These are phyloP conservation scores for Meandrina meandrites DNA, from an alignment of 92 coral and sea anemone genomes.

Conservation along the genomic window DNA sequence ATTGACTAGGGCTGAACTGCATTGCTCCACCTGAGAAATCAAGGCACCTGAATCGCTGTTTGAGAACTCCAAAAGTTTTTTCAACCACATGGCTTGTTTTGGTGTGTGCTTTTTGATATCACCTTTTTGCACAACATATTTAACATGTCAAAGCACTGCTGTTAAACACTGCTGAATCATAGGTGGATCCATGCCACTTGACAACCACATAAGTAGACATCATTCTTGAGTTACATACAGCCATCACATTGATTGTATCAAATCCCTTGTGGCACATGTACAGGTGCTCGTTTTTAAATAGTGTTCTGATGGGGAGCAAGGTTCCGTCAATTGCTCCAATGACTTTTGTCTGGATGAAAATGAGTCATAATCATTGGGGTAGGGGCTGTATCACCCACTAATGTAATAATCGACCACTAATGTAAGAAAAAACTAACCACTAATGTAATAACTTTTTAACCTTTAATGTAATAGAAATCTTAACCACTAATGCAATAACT, in stretches of 20 bases:
- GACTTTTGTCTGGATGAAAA: too few relatives aligned
- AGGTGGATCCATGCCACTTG: neutral
- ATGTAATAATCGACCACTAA: too few relatives aligned
- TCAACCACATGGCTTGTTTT: neutral
- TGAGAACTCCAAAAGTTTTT: neutral
- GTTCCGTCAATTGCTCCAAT: conserved; percentile 4
- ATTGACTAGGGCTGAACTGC: too few relatives aligned
- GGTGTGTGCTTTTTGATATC: neutral
- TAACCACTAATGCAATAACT: too few relatives aligned
- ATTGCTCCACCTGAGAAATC: neutral
- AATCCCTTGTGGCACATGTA: neutral
- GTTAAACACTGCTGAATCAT: neutral
- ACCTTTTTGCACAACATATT: neutral
- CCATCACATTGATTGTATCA: neutral
- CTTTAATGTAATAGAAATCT: too few relatives aligned
- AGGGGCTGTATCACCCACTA: too few relatives aligned
- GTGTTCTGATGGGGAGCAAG: neutral
- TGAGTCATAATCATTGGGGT: too few relatives aligned
- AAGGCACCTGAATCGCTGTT: neutral
- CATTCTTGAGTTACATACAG: neutral
- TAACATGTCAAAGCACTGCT: neutral
- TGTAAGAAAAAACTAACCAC: too few relatives aligned
- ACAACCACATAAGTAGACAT: neutral
- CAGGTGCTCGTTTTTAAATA: neutral
- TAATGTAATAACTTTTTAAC: too few relatives aligned